A percentile compares a stretch with the other conserved stretches of the same genome.
Conservation (phyloP, 2,888 invertebrate species). For the Neocrepidodera transversa region DNA sequence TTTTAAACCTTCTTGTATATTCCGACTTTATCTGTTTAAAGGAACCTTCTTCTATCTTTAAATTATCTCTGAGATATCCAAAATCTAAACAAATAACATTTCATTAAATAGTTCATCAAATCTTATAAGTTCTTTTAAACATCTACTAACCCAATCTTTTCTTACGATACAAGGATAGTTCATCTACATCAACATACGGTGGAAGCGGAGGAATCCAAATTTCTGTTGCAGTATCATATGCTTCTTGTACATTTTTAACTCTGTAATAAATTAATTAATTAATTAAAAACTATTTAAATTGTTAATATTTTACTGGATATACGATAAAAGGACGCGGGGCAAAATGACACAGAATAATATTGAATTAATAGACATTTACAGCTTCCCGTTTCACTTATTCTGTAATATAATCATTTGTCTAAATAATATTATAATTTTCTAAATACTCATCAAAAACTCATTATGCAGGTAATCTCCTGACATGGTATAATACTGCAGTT, state of each 20-base stretch:
- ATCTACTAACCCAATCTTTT: constrained; percentile 56
- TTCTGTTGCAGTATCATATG: constrained; percentile 11
- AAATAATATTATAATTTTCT: too few relatives aligned
- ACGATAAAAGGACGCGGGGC: too few relatives aligned
- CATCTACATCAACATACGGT: constrained; percentile 63
- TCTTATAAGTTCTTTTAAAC: background rate
- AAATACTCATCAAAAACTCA: too few relatives aligned
- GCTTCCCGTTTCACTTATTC: too few relatives aligned
- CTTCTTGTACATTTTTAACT: constrained; percentile 16
- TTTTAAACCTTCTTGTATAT: constrained; percentile 54
- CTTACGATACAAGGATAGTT: constrained; percentile 62
- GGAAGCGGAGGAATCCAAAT: constrained; percentile 53
- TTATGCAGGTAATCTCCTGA: too few relatives aligned
- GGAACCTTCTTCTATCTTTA: constrained; percentile 54
- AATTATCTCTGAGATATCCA: constrained; percentile 49
- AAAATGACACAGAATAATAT: too few relatives aligned
- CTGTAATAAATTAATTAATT: constrained; percentile 12
- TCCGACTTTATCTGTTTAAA: constrained; percentile 56
- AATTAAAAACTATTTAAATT: background rate
- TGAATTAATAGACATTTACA: too few relatives aligned
- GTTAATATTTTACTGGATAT: too few relatives aligned
- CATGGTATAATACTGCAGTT: too few relatives aligned
- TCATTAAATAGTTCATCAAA: background rate
- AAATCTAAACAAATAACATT: constrained; percentile 27
- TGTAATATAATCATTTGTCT: too few relatives aligned